Conservation (phyloP, 2,888 invertebrate species). For the Netelia inedita region DNA sequence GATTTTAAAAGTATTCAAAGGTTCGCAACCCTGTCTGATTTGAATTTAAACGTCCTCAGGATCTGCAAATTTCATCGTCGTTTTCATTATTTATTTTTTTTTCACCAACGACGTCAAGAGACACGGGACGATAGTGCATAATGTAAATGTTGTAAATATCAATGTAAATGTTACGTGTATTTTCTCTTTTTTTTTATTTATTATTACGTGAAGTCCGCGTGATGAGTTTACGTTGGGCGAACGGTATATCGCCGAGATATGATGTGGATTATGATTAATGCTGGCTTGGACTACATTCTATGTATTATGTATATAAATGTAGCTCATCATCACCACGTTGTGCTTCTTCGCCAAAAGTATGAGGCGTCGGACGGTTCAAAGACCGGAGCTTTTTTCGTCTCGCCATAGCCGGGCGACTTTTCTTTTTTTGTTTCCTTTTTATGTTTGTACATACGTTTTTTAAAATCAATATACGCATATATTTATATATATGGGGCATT, state of each 20-base stretch:
- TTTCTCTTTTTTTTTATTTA: conserved; percentile 20
- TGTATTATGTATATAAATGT: conserved; percentile 24
- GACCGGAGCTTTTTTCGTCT: conserved; percentile 41
- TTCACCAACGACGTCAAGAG: conserved; percentile 58
- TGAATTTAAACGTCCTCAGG: background rate
- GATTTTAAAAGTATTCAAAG: too few species aligned
- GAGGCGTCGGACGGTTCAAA: conserved; percentile 41
- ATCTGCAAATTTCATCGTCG: conserved; percentile 1
- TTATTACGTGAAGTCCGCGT: conserved; percentile 58
- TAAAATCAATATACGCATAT: too few species aligned
- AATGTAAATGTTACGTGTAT: conserved; percentile 54
- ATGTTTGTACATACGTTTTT: too few species aligned
- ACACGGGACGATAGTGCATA: conserved; percentile 52
- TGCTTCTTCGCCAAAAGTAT: conserved; percentile 53
- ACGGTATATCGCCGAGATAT: conserved; percentile 16
- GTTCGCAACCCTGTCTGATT: too few species aligned
- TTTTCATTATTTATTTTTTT: conserved; percentile 22
- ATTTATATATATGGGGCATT: too few species aligned
- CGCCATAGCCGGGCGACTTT: conserved; percentile 12
- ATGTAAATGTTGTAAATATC: conserved; percentile 58
- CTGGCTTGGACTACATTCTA: conserved; percentile 40
- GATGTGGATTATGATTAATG: conserved; percentile 49
- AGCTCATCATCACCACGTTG: conserved; percentile 45
- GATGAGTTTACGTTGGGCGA: conserved; percentile 49
- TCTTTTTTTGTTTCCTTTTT: too few species aligned